These are phyloP conservation scores for Notarius lentiginosus DNA, from an alignment of 2,113 vertebrate genomes.

Conservation along the genomic window DNA sequence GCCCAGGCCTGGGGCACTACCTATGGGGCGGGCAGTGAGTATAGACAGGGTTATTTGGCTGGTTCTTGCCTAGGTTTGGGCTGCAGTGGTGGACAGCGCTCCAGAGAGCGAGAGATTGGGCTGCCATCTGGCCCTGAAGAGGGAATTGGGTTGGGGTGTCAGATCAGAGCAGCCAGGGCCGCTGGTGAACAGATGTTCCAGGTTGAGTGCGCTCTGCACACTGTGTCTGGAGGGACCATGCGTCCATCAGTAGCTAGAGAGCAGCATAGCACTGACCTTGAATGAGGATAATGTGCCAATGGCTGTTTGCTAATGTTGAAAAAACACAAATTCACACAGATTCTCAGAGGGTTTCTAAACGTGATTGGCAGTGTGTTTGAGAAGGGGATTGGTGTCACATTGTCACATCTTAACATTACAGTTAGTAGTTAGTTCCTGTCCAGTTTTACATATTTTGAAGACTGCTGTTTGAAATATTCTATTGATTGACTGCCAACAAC, in stretches of 20 bases:
- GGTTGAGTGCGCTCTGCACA: slow-evolving; percentile 86
- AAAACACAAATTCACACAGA: slow-evolving; percentile 11
- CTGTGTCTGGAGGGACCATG: slow-evolving; percentile 89
- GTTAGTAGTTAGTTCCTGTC: neutral
- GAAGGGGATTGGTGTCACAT: slow-evolving; percentile 15
- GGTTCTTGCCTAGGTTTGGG: neutral
- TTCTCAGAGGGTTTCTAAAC: slow-evolving; percentile 38
- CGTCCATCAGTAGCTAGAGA: slow-evolving; percentile 86
- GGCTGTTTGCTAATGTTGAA: slow-evolving; percentile 49
- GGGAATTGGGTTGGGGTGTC: slow-evolving; percentile 96
- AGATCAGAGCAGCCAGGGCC: slow-evolving; percentile 91
- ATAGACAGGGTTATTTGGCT: slow-evolving; percentile 52
- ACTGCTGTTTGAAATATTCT: neutral
- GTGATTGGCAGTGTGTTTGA: slow-evolving; percentile 32
- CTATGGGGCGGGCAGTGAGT: slow-evolving; percentile 76
- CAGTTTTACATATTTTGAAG: slow-evolving; percentile 1
- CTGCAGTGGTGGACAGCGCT: slow-evolving; percentile 29
- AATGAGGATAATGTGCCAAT: slow-evolving; percentile 68
- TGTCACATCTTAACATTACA: slow-evolving; percentile 12
- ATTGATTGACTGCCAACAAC: neutral
- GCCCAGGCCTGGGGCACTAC: slow-evolving; percentile 82
- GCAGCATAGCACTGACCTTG: slow-evolving; percentile 75
- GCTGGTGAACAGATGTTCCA: slow-evolving; percentile 97
- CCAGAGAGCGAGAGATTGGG: slow-evolving; percentile 75
- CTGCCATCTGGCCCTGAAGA: slow-evolving; percentile 91